These are phyloP conservation scores for Aleiodes alternator DNA, from an alignment of 2,888 invertebrate species.

Conservation along the genomic window DNA sequence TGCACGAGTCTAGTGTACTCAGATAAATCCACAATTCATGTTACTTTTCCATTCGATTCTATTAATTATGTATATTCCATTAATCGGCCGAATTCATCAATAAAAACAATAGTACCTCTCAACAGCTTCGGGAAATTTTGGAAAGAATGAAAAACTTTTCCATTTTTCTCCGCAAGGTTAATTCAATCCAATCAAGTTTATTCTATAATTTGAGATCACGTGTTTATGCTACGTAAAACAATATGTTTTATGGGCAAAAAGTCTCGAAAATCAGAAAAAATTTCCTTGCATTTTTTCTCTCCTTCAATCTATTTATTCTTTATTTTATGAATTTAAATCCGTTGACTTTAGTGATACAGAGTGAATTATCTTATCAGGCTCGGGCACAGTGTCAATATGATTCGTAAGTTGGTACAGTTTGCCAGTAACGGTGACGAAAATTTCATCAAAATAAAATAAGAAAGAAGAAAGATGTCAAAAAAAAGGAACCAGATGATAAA, in stretches of 20 bases:
- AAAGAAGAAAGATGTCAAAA: neutral
- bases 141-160: neutral
- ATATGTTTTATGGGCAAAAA: no score
- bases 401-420: conserved; percentile 32
- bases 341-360: conserved; percentile 27
- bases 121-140: neutral
- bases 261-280: neutral
- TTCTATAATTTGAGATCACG: no score
- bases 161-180: no score
- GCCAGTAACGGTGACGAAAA: conserved; percentile 9
- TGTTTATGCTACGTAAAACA: no score
- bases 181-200: no score
- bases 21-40: conserved; percentile 29
- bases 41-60: conserved; percentile 37
- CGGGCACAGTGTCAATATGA: conserved; percentile 34
- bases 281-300: neutral
- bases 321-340: conserved; percentile 17
- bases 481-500: neutral
- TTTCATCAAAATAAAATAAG: conserved; percentile 13
- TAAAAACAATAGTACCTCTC: neutral
- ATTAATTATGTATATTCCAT: conserved; percentile 15
- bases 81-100: neutral
- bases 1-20: neutral
- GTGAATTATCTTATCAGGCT: conserved; percentile 32
- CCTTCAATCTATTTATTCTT: neutral